Evolutionary conservation across 2,113 vertebrate species (phyloP).

Genomic region (Microtus oregoni): DNA sequence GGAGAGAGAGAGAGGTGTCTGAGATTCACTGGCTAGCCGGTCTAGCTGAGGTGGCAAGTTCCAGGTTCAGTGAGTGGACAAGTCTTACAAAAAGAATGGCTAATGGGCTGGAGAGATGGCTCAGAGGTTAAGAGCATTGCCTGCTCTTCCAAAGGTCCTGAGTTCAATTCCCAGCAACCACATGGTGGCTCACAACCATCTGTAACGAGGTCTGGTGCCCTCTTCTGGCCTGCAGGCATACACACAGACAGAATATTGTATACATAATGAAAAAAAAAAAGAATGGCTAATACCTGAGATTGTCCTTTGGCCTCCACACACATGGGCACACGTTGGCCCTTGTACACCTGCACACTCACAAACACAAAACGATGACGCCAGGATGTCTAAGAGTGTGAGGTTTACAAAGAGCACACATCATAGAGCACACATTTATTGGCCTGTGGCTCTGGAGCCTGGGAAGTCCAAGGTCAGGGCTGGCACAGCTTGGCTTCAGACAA

Average conservation of each 20-base stretch:
- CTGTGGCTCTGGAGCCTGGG: neutral
- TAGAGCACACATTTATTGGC: neutral
- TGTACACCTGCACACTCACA: neutral
- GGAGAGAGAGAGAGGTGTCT: neutral
- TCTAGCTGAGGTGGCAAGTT: neutral
- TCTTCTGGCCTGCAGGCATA: too few relatives aligned
- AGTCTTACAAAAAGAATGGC: neutral
- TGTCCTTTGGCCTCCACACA: neutral
- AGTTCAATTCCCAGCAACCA: too few relatives aligned
- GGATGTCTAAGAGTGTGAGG: too few relatives aligned
- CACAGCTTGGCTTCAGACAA: neutral
- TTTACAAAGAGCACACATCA: neutral
- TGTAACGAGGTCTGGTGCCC: too few relatives aligned
- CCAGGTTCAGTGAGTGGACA: neutral
- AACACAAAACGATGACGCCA: neutral
- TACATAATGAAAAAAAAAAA: too few relatives aligned
- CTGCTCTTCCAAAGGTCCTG: too few relatives aligned
- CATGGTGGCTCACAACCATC: too few relatives aligned
- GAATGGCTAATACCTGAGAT: neutral
- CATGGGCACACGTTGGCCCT: too few relatives aligned
- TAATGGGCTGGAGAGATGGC: too few relatives aligned
- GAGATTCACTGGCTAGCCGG: neutral
- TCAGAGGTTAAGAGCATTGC: too few relatives aligned
- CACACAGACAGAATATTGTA: too few relatives aligned
- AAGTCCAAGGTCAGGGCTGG: neutral